Evolutionary conservation across 2,797 vertebrate species (phyloP), one percentile per base, ranked within the genome.

Genomic region (Poecilia picta): DNA sequence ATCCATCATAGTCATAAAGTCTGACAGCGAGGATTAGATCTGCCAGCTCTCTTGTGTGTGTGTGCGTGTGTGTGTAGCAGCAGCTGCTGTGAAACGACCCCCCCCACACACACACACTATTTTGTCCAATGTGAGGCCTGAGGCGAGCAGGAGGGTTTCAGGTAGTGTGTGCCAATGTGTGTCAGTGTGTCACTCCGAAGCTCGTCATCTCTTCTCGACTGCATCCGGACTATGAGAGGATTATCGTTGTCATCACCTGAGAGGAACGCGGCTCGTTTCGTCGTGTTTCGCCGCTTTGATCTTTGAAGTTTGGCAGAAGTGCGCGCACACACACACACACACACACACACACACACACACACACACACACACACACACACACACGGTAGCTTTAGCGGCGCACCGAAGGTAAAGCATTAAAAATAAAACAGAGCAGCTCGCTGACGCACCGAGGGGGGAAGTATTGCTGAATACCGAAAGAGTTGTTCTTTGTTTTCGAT

Each of bases 11-110:
- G 91, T 91, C 91, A 88, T 59, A 23, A 4, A 72, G 71, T 83
- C 83, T 90, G 89, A 85, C 89, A 88, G 86, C n/a, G 62, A 81
- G 90, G 91, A 93, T 90, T 93, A 93, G 79, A 87, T 86, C 78
- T 36, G 74, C 13, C 78, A 72, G 90, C 71, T 18, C 78, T 70
- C 31, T 76, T 15, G 57, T 62, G 33, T 73, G 46, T 51, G 62
- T 20, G 64, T 23, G 64, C 12, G 39, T 36, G 72, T 51, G 20
- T 57, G 10, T 72, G 59, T 8, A 36, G 59, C 33, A 36, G 31
- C 43, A 70, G 75, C 84, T 59, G 74, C 70, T 57, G 68, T 62
- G 55, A 77, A 75, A 81, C 72, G 7, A 88, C 80, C 88, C 77
- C 25, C 3, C 1, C n/a, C 1, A n/a, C n/a, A n/a, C n/a, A n/a